Evolutionary conservation across 2,888 invertebrate species (phyloP).

Genomic region (Drosophila borealis): DNA sequence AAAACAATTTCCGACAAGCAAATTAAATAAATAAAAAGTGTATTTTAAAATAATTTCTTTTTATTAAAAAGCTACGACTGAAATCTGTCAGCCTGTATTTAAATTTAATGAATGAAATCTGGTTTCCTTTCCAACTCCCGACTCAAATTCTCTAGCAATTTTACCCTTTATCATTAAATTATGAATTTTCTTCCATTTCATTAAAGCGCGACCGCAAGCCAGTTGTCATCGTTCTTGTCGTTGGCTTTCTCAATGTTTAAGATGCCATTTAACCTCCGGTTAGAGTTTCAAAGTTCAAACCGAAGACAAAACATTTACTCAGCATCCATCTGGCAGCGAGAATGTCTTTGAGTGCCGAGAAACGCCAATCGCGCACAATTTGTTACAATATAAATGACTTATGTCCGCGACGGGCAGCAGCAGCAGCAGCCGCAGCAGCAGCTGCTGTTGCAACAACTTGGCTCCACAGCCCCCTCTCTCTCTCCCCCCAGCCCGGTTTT

Average conservation of each 20-base stretch:
- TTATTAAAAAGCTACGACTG: no score
- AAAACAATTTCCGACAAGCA: no score
- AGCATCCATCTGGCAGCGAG: slow-evolving; percentile 58
- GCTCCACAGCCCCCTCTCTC: slow-evolving; percentile 4
- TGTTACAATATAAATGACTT: slow-evolving; percentile 81
- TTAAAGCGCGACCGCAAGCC: slow-evolving; percentile 56
- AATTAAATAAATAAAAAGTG: no score
- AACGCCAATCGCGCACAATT: slow-evolving; percentile 79
- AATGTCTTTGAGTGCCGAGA: slow-evolving; percentile 42
- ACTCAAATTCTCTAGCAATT: not conserved
- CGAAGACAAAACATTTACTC: slow-evolving; percentile 72
- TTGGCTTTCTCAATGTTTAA: slow-evolving; percentile 29
- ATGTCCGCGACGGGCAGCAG: slow-evolving; percentile 65
- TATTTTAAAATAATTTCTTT: no score
- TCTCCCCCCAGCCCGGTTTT: slow-evolving; percentile 25
- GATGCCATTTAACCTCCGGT: slow-evolving; percentile 67
- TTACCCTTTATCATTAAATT: slow-evolving; percentile 38
- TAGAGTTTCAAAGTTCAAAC: slow-evolving; percentile 59
- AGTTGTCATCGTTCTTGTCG: slow-evolving; percentile 40
- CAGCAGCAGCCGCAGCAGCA: slow-evolving; percentile 54
- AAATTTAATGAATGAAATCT: not conserved
- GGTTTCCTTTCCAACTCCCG: not conserved
- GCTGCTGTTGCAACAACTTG: slow-evolving; percentile 62
- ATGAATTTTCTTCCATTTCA: slow-evolving; percentile 46
- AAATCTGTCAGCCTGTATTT: no score